Conservation (phyloP, 2,888 invertebrate species). For the Melanophora roralis region DNA sequence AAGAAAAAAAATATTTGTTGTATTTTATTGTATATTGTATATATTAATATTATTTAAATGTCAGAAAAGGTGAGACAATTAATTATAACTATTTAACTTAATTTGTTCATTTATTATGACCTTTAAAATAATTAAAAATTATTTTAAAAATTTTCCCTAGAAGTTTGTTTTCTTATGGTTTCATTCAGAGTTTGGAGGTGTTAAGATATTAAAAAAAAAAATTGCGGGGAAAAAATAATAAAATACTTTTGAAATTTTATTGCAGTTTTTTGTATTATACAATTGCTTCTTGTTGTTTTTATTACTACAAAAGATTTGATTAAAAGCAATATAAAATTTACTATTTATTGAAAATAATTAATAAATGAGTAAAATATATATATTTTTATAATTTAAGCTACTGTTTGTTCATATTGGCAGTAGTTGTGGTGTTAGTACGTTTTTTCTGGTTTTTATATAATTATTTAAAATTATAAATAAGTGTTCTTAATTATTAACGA, state of each 20-base stretch:
- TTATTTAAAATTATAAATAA: conserved; percentile 21
- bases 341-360: conserved; percentile 22
- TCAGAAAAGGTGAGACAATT: conserved; percentile 55
- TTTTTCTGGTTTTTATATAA: conserved; percentile 17
- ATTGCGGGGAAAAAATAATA: not conserved
- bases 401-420: conserved; percentile 77
- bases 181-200: conserved; percentile 74
- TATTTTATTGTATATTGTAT: conserved; percentile 51
- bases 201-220: too few relatives aligned
- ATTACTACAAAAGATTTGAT: conserved; percentile 15
- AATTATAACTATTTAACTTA: conserved; percentile 20
- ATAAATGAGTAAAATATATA: not conserved
- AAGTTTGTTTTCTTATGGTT: conserved; percentile 73
- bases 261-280: conserved; percentile 36
- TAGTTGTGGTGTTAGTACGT: conserved; percentile 66
- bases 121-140: too few relatives aligned
- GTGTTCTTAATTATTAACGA: conserved; percentile 29
- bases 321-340: conserved; percentile 45
- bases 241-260: not conserved
- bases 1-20: conserved; percentile 74
- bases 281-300: conserved; percentile 26
- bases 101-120: too few relatives aligned
- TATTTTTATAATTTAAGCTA: conserved; percentile 69
- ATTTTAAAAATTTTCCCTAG: conserved; percentile 31
- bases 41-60: conserved; percentile 28